Conservation (phyloP, 2,888 invertebrate genomes). For the Saturnia japonica region DNA sequence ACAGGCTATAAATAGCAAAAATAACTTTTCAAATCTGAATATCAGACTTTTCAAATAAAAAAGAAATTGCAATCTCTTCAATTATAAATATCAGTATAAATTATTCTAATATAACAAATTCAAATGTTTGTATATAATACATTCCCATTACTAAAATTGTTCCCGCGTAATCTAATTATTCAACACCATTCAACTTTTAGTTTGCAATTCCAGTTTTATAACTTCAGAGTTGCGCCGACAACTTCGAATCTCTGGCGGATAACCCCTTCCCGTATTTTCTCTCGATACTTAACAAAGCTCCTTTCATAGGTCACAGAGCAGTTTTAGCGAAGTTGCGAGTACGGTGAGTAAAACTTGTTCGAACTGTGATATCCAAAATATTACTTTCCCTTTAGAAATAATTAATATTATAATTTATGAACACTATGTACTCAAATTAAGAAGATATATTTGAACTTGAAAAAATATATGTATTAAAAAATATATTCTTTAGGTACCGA, state of each 20-base stretch:
- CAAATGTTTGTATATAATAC: background rate
- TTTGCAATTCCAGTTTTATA: background rate
- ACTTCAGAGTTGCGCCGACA: slow-evolving; percentile 1
- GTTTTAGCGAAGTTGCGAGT: background rate
- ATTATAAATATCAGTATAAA: too few relatives aligned
- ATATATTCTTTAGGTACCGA: too few relatives aligned
- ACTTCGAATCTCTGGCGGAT: slow-evolving; percentile 10
- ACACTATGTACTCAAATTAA: too few relatives aligned
- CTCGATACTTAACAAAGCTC: background rate
- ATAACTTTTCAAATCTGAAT: too few relatives aligned
- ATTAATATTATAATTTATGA: background rate
- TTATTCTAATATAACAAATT: background rate
- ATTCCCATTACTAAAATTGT: background rate
- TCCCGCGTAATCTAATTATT: background rate
- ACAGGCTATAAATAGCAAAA: too few relatives aligned
- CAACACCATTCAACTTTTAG: background rate
- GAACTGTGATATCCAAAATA: background rate
- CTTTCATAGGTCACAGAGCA: background rate
- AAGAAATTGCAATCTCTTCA: too few relatives aligned
- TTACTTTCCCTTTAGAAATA: background rate
- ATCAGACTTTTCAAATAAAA: too few relatives aligned
- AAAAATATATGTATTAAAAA: too few relatives aligned
- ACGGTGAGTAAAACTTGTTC: background rate
- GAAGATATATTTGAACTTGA: too few relatives aligned
- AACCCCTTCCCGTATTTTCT: slow-evolving; percentile 2